A percentile compares a stretch with the other conserved stretches of the same genome.
These are phyloP conservation scores for Pipistrellus pipistrellus DNA, from an alignment of 2,797 vertebrate species.

Conservation along the genomic window DNA sequence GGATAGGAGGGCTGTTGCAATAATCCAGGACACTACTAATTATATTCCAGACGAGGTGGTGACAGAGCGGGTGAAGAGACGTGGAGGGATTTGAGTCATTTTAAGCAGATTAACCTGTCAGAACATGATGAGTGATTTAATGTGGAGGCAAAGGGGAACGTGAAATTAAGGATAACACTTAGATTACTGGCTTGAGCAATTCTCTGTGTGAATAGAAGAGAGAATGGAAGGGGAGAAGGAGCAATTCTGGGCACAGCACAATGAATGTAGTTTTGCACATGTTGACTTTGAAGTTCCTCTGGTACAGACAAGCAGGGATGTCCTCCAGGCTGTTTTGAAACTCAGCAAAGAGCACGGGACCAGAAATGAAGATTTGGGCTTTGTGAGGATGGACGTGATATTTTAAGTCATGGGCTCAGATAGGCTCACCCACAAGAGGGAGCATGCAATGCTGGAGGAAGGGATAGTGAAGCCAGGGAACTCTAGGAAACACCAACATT, in stretches of 20 bases:
- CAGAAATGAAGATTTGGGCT: neutral
- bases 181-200: neutral
- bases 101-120: conserved; percentile 21
- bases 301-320: neutral
- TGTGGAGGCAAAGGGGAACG: neutral
- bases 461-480: neutral
- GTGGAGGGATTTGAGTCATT: neutral
- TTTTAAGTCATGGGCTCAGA: neutral
- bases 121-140: neutral
- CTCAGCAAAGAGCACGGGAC: neutral
- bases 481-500: neutral
- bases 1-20: neutral
- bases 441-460: neutral
- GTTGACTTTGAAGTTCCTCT: neutral
- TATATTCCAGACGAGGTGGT: neutral
- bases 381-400: neutral
- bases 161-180: neutral
- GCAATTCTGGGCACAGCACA: neutral
- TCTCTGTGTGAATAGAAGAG: neutral
- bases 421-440: neutral
- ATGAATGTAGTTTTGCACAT: neutral
- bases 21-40: neutral
- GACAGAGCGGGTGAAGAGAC: neutral
- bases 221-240: neutral
- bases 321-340: neutral